A percentile compares a stretch with the other conserved stretches of the same genome.
These are phyloP conservation scores for Caenorhabditis briggsae DNA, from an alignment of 1,140 invertebrate species.

Conservation along the genomic window DNA sequence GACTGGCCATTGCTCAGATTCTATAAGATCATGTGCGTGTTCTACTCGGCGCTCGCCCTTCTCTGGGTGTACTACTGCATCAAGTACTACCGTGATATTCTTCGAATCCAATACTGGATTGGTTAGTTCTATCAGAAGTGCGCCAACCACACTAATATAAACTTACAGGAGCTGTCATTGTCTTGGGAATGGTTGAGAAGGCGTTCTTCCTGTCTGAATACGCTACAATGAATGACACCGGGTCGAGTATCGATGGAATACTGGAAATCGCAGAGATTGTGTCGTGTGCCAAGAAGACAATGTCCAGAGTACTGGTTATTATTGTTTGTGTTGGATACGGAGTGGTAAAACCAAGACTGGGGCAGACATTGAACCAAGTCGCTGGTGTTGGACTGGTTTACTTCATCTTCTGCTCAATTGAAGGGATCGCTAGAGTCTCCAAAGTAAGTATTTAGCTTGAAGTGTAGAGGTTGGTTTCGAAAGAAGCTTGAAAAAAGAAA, in stretches of 20 bases:
- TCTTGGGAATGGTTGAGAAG: constrained; percentile 80
- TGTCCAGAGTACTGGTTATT: constrained; percentile 91
- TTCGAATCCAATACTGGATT: constrained; percentile 96
- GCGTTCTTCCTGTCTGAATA: constrained; percentile 92
- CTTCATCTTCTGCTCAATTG: constrained; percentile 86
- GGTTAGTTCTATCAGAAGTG: constrained; percentile 61
- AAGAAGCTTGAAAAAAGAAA: background rate
- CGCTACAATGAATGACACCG: constrained; percentile 85
- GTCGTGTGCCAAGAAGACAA: constrained; percentile 88
- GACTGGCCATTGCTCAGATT: constrained; percentile 81
- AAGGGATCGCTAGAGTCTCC: constrained; percentile 86
- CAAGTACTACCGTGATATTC: constrained; percentile 85
- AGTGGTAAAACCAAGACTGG: constrained; percentile 92
- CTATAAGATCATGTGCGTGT: constrained; percentile 89
- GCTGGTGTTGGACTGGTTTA: constrained; percentile 86
- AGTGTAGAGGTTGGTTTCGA: background rate
- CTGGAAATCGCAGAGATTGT: constrained; percentile 85
- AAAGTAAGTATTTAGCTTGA: constrained; percentile 76
- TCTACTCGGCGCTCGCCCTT: constrained; percentile 87
- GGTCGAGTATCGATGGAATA: constrained; percentile 80
- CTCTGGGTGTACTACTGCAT: constrained; percentile 87
- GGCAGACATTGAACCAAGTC: constrained; percentile 88
- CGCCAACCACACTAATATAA: background rate
- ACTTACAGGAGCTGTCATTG: constrained; percentile 71
- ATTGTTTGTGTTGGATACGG: constrained; percentile 94